phyloP scores from a whole-genome alignment of 2,797 vertebrate genomes.

The Margarornis squamiger region DNA sequence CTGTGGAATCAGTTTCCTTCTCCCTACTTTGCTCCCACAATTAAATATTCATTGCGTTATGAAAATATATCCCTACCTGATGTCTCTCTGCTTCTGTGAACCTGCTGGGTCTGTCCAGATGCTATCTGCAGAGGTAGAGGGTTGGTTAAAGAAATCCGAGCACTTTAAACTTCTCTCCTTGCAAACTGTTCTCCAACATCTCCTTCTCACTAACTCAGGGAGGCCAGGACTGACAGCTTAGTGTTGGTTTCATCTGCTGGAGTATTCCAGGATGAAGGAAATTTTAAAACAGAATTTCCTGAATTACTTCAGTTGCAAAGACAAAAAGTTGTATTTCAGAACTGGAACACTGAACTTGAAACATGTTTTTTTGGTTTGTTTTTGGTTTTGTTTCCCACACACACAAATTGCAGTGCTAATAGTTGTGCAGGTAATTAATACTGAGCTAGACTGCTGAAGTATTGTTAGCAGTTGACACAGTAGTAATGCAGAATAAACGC shows the following conservation, averaged over 20 bases:
- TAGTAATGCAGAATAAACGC: not conserved
- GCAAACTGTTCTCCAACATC: not conserved
- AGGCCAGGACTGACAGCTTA: not conserved
- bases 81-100: not conserved
- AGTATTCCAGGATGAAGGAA: not conserved
- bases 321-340: not conserved
- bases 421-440: not conserved
- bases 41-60: not conserved
- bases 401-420: not conserved
- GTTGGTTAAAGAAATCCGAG: not conserved
- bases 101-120: not conserved
- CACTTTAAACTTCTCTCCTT: not conserved
- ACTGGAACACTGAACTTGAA: not conserved
- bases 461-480: not conserved
- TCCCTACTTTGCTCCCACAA: not conserved
- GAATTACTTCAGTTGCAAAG: not conserved
- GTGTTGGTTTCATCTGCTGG: not conserved
- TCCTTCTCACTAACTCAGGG: not conserved
- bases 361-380: fast-evolving
- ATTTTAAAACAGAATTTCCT: not conserved
- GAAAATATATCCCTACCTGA: not conserved
- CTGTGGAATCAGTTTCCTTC: not conserved
- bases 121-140: not conserved
- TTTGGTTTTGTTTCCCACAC: no score
- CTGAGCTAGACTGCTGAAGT: not conserved